Evolutionary conservation across 2,797 vertebrate species (phyloP), one percentile per base, ranked within the genome.

Genomic region (Rhinogobio ventralis): DNA sequence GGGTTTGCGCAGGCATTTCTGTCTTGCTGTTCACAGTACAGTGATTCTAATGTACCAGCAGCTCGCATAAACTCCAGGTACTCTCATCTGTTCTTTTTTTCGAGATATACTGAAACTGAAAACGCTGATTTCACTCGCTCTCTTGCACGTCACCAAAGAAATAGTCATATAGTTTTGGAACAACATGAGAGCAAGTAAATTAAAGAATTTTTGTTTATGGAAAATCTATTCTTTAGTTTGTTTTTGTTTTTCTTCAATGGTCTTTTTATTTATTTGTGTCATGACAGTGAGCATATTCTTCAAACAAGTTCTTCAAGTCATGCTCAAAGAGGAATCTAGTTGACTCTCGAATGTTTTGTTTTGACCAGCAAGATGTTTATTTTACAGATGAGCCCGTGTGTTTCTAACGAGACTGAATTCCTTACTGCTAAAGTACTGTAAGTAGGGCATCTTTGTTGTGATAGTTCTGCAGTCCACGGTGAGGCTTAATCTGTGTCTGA

Each of bases 361-460:
- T 64, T 73, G 67, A 83, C 85, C 75, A 49, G 49, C 60, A 49
- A 66, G 45, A 79, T 30, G 68, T 84, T 84, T 84, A 78, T 78
- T 77, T 84, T 84, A 33, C 20, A 60, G 66, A 84, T 69, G 64
- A 79, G 68, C 83, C 55, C 0, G 7, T 85, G 76, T 49, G 55
- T 66, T 85, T 79, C 10, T 73, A 73, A 79, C 15, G 1, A 79
- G 53, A 39, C 66, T 64, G 53, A 77, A 77, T 84, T 69, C 82
- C 82, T 84, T 84, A 17, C 62, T 55, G 74, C 64, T 84, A 46
- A 49, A 79, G 74, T 14, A 4, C 20, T 84, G 75, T 20, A 84
- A 84, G 67, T 84, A 84, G 83, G 83, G 53, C 83, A 84, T 79
- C 42, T 71, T 69, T 84, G 67, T 85, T 85, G 68, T 85, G 68